A percentile compares a stretch with the other conserved stretches of the same genome.
phyloP scores from a whole-genome alignment of 2,888 invertebrate species.

The Heliconius ethilla region DNA sequence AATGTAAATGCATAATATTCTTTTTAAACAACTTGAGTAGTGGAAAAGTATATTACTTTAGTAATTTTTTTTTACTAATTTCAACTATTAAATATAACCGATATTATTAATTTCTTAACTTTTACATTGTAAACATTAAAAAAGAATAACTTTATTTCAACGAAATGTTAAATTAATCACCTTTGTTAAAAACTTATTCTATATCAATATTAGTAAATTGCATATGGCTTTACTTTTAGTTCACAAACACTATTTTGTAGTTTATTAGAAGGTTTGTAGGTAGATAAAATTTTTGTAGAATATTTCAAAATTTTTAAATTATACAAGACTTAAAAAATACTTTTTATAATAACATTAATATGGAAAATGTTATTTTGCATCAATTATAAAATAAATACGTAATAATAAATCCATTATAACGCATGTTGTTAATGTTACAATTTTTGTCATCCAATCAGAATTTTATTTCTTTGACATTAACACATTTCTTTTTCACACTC shows the following conservation, averaged over 20 bases:
- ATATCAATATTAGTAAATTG: not conserved
- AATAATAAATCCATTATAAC: not conserved
- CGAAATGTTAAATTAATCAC: not conserved
- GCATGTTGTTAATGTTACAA: too few relatives aligned
- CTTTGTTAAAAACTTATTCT: not conserved
- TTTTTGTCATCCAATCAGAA: not conserved
- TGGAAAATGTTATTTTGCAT: not conserved
- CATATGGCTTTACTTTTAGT: constrained; percentile 2
- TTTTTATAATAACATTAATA: not conserved
- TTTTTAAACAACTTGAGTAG: not conserved
- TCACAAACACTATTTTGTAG: constrained; percentile 18
- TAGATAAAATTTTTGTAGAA: constrained; percentile 10
- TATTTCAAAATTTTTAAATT: not conserved
- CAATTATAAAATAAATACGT: not conserved
- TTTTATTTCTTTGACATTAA: not conserved
- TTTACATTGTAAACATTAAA: not conserved
- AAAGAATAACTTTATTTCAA: not conserved
- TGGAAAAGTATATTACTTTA: constrained; percentile 2
- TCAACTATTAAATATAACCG: too few relatives aligned
- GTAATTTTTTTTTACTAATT: not conserved
- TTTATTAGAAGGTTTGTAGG: not conserved
- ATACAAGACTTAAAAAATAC: not conserved
- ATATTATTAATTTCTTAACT: not conserved
- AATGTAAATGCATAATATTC: not conserved
- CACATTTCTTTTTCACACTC: not conserved